phyloP scores from a whole-genome alignment of 1,140 invertebrate genomes.

The Drosophila bocki region DNA sequence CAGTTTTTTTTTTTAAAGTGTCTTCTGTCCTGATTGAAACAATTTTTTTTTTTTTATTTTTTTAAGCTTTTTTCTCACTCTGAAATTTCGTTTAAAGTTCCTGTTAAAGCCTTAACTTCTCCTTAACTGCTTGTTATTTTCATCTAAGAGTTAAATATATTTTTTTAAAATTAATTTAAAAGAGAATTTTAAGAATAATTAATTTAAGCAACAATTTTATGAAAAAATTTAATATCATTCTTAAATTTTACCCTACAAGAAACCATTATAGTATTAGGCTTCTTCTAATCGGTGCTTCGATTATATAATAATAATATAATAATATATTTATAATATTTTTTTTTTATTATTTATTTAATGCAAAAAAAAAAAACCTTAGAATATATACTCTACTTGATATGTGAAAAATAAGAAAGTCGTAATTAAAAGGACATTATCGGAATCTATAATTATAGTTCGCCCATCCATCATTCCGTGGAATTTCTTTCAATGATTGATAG shows the following conservation, averaged over 20 bases:
- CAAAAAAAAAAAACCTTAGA: neutral
- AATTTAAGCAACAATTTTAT: no score
- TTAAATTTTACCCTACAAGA: neutral
- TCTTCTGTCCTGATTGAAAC: neutral
- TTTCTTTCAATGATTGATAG: neutral
- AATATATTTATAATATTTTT: neutral
- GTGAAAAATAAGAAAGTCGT: neutral
- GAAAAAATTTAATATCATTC: no score
- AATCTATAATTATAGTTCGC: neutral
- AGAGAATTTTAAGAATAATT: no score
- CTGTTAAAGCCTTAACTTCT: neutral
- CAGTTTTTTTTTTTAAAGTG: no score
- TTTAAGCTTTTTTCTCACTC: no score
- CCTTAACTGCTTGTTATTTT: neutral
- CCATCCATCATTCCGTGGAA: neutral
- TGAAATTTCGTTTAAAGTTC: neutral
- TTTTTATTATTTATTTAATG: slow-evolving; percentile 17
- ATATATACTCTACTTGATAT: neutral
- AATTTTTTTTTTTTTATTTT: no score
- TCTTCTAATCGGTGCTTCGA: neutral
- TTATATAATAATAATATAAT: neutral
- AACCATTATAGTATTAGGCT: neutral
- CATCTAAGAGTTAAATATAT: neutral
- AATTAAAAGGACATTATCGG: slow-evolving; percentile 1
- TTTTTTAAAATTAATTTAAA: no score